Conservation (phyloP, 2,797 vertebrate genomes). For the Pitangus sulphuratus region DNA sequence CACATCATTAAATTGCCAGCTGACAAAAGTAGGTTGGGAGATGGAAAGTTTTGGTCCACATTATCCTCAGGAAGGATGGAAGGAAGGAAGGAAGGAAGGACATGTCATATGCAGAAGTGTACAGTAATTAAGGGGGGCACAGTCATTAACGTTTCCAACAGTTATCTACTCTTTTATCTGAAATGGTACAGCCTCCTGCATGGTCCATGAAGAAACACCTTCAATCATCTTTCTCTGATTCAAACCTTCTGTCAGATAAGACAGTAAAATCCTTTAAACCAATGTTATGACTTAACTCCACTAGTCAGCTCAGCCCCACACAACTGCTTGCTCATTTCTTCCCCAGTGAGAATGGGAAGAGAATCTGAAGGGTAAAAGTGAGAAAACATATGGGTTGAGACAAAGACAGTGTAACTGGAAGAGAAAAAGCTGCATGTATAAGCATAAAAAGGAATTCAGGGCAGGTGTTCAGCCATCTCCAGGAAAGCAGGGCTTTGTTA, state of each 20-base stretch:
- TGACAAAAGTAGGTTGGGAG: neutral
- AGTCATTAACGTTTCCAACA: neutral
- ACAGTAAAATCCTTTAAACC: neutral
- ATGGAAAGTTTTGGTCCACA: neutral
- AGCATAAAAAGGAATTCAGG: neutral
- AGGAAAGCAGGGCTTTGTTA: neutral
- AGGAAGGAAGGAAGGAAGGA: neutral
- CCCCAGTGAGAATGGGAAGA: neutral
- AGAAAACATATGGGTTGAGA: neutral
- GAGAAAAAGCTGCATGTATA: neutral
- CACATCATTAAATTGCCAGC: neutral
- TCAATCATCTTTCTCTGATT: neutral
- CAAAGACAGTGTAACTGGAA: neutral
- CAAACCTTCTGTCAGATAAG: neutral
- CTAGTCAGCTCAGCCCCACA: neutral
- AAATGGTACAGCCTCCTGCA: neutral
- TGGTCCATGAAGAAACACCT: neutral
- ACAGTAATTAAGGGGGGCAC: neutral
- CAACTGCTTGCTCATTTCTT: neutral
- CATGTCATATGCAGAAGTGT: neutral
- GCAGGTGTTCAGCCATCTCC: neutral
- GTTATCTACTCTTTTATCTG: neutral
- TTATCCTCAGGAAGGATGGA: neutral
- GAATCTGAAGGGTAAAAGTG: neutral
- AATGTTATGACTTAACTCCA: neutral